Conservation (phyloP, 2,888 invertebrate genomes). For the Drosophila emarginata region DNA sequence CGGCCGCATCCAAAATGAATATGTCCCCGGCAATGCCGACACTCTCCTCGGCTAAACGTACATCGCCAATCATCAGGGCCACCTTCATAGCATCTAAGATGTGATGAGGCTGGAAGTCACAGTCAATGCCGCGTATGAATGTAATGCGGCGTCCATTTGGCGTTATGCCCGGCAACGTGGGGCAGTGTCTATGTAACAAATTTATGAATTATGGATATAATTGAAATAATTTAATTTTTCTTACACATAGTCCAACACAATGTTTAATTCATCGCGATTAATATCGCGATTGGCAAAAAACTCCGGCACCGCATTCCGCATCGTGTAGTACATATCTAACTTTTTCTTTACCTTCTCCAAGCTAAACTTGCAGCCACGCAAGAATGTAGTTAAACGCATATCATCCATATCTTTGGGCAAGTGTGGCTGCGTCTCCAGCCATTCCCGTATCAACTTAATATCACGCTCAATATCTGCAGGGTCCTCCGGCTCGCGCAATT, state of each 20-base stretch:
- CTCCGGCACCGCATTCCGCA: slow-evolving; percentile 91
- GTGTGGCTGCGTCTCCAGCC: slow-evolving; percentile 87
- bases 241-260: slow-evolving; percentile 88
- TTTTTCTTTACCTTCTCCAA: slow-evolving; percentile 93
- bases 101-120: slow-evolving; percentile 87
- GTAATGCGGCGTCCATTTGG: slow-evolving; percentile 90
- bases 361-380: slow-evolving; percentile 93
- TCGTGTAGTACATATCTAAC: slow-evolving; percentile 94
- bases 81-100: slow-evolving; percentile 91
- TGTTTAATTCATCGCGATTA: slow-evolving; percentile 87
- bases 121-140: slow-evolving; percentile 88
- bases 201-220: neutral
- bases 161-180: slow-evolving; percentile 91
- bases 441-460: slow-evolving; percentile 86
- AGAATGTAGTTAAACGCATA: slow-evolving; percentile 89
- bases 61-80: slow-evolving; percentile 92
- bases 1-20: slow-evolving; percentile 90
- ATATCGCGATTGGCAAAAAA: slow-evolving; percentile 91
- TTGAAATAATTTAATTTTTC: slow-evolving; percentile 66
- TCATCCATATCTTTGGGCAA: slow-evolving; percentile 89
- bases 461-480: slow-evolving; percentile 85
- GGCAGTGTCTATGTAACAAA: slow-evolving; percentile 85
- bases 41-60: slow-evolving; percentile 89
- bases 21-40: slow-evolving; percentile 93
- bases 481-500: slow-evolving; percentile 86